Evolutionary conservation across 2,797 vertebrate genomes (phyloP).

Genomic region (Myotis pilosus): DNA sequence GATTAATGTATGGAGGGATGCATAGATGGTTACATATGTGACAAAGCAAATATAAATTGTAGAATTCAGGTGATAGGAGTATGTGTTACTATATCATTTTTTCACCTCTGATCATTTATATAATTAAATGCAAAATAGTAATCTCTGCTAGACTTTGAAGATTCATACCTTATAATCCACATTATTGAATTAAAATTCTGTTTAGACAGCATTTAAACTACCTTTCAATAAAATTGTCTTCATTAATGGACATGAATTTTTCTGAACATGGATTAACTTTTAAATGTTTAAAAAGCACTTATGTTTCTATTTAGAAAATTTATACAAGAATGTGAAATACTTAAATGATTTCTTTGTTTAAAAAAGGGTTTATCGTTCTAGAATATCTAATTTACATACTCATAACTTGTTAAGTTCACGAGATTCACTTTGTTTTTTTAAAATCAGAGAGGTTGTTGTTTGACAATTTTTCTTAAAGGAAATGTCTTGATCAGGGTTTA

Average conservation of each 20-base stretch:
- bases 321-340: constrained; percentile 21
- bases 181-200: background rate
- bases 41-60: background rate
- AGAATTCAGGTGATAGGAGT: background rate
- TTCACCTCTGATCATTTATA: constrained; percentile 19
- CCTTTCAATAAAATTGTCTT: constrained; percentile 15
- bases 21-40: background rate
- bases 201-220: background rate
- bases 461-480: constrained; percentile 19
- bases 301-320: constrained; percentile 2
- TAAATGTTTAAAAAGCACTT: constrained; percentile 6
- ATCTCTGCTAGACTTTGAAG: background rate
- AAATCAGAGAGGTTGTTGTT: background rate
- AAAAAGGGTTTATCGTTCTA: background rate
- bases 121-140: constrained; percentile 41
- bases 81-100: background rate
- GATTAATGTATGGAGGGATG: background rate
- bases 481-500: background rate
- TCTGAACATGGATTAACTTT: background rate
- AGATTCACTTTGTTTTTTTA: background rate
- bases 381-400: background rate
- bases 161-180: background rate
- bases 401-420: background rate
- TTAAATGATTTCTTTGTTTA: background rate
- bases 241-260: background rate